Evolutionary conservation across 1,140 invertebrate genomes (phyloP).

Genomic region (Polypedilum vanderplanki): DNA sequence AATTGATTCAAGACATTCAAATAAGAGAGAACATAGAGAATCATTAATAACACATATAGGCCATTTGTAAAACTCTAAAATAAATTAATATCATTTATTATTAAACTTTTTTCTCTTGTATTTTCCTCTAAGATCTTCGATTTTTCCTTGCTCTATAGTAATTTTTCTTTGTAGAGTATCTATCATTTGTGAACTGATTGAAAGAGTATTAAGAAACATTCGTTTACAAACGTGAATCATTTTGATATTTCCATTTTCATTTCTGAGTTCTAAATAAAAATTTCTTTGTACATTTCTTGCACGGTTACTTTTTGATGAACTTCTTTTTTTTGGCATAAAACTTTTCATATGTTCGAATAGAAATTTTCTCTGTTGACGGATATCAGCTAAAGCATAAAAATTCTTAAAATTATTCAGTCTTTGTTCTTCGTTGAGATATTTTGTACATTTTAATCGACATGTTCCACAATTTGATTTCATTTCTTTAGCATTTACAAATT

Average conservation of each 20-base stretch:
- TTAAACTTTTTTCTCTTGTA: not conserved
- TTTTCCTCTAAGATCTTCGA: not conserved
- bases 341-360: not conserved
- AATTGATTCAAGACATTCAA: too few species aligned
- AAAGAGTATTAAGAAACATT: not conserved
- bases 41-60: too few species aligned
- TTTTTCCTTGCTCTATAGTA: not conserved
- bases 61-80: too few species aligned
- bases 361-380: not conserved
- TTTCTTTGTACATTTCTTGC: not conserved
- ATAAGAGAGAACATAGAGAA: too few species aligned
- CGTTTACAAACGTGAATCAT: not conserved
- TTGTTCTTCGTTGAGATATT: not conserved
- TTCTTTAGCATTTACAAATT: not conserved
- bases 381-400: not conserved
- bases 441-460: not conserved
- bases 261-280: not conserved
- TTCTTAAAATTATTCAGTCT: not conserved
- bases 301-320: not conserved
- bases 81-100: too few species aligned
- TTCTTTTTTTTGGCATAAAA: not conserved
- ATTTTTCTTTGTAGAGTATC: not conserved
- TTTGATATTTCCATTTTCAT: not conserved
- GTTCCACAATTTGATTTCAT: not conserved
- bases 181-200: not conserved